Evolutionary conservation across 2,113 vertebrate species (phyloP), one percentile per base, ranked within the genome.

Genomic region (Tylochromis polylepis): DNA sequence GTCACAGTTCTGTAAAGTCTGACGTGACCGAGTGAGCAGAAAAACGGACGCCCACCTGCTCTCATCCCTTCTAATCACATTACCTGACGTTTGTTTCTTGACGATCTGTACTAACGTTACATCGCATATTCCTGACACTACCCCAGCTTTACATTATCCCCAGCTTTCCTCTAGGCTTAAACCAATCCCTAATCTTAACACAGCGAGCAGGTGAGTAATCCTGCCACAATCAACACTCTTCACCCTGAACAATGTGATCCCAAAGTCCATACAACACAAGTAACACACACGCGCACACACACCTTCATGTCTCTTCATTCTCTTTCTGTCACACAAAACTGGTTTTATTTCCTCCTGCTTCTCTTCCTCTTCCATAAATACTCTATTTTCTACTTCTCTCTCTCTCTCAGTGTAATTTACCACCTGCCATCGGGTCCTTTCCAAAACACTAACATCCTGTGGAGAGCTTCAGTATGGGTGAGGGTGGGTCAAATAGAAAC

Each of bases 391-490:
- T 27, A n/a, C 70, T 22, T 46, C 43, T 34, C 41, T 34, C 57
- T 55, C 53, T 51, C 43, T 89, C 85, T 88, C 46, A 85, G 82
- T 87, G 93, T 92, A 94, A 92, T 89, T 77, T 91, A 87, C 92
- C 90, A 95, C 92, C 94, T 95, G 93, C 93, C 92, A 91, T 86
- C 81, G 75, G 90, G 57, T 89, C 75, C 83, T 85, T 81, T 87
- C 87, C 88, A 88, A 83, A 93, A 87, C 86, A 91, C 79, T 89
- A 89, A 89, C 81, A 53, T 55, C 38, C 49, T 49, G 22, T 82
- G 36, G 56, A 51, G 22, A 29, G 51, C 36, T 41, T 6, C 34
- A 79, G 8, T 27, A 31, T 65, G 82, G 78, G 38, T 49, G 82
- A 36, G 43, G 24, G 5, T 16, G 22, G 57, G 41, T 70, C 49